Base-by-base conservation (phyloP, 2,888 invertebrate genomes). In the Dynastes grantii region DNA sequence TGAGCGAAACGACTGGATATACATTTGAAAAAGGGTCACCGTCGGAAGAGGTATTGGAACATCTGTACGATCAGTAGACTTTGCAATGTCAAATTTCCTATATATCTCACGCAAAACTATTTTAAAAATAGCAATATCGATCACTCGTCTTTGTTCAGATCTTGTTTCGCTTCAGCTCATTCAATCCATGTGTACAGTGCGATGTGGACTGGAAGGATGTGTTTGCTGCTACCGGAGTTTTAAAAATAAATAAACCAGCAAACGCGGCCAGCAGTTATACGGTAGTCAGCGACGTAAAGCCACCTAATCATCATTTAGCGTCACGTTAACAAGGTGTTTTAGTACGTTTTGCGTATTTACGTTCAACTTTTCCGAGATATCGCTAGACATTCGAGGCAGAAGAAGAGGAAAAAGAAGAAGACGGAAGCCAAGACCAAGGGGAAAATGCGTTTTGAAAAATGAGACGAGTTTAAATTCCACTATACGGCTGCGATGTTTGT, bases 311-410 rank as follows among this genome's bases (percentile, higher is more conserved):
- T 68, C 67, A 68, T 68, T 68, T 68, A 68, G 67, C 51, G 67
- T 68, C 67, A 68, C 29, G 45, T 68, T 68, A 68, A 68, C 45
- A 68, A 68, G 67, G 49, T 68, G 67, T 68, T 68, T 68, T 27
- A 68, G 67, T 68, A 49, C 45, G 49, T 68, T 68, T 68, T 49
- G 27, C 45, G 67, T 49, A 68, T 68, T 68, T 68, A 68, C 61
- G 55, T 55, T 55, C 45, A 8, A 2, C 16, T 61, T 61, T n/a
- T 22, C 22, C 27, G 27, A 61, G 61, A 53, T n/a, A 61, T 61
- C 29, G 61, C 29, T 29, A 22, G 22, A 61, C 61, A 22, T 61
- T 22, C 61, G 61, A 22, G 2, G 58, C 13, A 61, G 61, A 61
- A 22, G 61, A 61, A 22, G 27, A 11, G 3, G 61, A 61, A 22